Conservation (phyloP, 1,140 invertebrate genomes). For the Bombus confusus region DNA sequence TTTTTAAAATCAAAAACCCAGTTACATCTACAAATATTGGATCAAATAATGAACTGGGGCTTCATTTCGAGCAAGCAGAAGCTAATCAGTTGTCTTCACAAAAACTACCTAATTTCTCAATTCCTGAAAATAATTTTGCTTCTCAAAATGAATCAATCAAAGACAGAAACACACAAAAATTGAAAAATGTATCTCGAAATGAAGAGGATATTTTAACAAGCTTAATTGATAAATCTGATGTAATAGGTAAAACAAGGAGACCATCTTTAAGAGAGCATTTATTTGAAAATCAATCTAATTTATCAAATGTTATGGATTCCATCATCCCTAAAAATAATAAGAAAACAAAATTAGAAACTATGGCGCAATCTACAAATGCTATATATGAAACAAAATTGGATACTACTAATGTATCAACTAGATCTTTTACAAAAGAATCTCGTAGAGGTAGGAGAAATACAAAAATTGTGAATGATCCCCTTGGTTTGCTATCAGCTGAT, state of each 20-base stretch:
- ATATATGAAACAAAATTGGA: slow-evolving; percentile 41
- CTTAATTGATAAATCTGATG: slow-evolving; percentile 46
- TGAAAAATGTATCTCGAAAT: slow-evolving; percentile 42
- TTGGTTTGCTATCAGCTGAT: slow-evolving; percentile 68
- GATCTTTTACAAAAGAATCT: slow-evolving; percentile 62
- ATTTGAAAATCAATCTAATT: slow-evolving; percentile 64
- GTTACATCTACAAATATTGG: slow-evolving; percentile 6
- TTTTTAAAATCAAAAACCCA: slow-evolving; percentile 67
- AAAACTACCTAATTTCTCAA: background rate
- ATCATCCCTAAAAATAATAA: slow-evolving; percentile 28
- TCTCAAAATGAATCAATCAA: slow-evolving; percentile 6
- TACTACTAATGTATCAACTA: slow-evolving; percentile 49
- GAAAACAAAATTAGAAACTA: slow-evolving; percentile 31
- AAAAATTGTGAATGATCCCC: slow-evolving; percentile 68
- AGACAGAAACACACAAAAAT: slow-evolving; percentile 29
- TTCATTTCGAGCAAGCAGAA: slow-evolving; percentile 17
- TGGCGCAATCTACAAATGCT: slow-evolving; percentile 28
- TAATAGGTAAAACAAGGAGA: slow-evolving; percentile 58
- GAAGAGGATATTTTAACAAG: slow-evolving; percentile 45
- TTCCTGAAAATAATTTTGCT: slow-evolving; percentile 35
- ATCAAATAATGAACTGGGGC: slow-evolving; percentile 8
- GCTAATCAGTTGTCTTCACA: slow-evolving; percentile 15
- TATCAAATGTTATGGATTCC: slow-evolving; percentile 40
- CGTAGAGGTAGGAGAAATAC: slow-evolving; percentile 70
- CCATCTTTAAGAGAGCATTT: slow-evolving; percentile 71